These are phyloP conservation scores for Dallia pectoralis DNA, from an alignment of 2,797 vertebrate genomes.

Conservation along the genomic window DNA sequence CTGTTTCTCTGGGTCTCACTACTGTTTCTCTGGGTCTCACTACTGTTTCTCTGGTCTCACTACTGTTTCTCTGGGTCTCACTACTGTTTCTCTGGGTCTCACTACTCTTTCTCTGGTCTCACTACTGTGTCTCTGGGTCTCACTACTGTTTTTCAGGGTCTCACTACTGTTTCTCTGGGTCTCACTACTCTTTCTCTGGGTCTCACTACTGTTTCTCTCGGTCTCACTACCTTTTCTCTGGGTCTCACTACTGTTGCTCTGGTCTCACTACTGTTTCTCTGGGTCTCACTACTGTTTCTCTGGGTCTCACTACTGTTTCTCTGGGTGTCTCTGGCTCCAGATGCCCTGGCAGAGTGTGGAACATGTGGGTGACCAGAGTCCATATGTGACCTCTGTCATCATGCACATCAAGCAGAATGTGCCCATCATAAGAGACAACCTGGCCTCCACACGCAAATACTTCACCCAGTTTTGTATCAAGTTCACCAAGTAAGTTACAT, in stretches of 20 bases:
- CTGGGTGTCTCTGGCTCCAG: slow-evolving; percentile 56
- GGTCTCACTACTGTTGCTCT: too few species aligned
- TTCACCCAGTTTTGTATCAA: slow-evolving; percentile 99
- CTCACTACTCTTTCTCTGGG: too few species aligned
- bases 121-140: background rate
- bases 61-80: background rate
- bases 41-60: background rate
- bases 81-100: background rate
- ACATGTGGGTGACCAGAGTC: slow-evolving; percentile 98
- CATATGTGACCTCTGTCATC: slow-evolving; percentile 97
- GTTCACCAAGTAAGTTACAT: slow-evolving; percentile 90
- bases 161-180: background rate
- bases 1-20: too few species aligned
- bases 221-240: slow-evolving; percentile 4
- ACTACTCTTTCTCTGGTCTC: too few species aligned
- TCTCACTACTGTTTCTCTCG: background rate
- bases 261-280: too few species aligned
- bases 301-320: background rate
- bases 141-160: too few species aligned
- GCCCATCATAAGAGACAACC: slow-evolving; percentile 94
- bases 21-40: too few species aligned
- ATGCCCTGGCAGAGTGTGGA: slow-evolving; percentile 99
- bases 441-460: slow-evolving; percentile 97
- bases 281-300: too few species aligned
- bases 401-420: slow-evolving; percentile 98